Evolutionary conservation across 2,113 vertebrate genomes (phyloP).

Genomic region (Machaerirhynchus nigripectus): DNA sequence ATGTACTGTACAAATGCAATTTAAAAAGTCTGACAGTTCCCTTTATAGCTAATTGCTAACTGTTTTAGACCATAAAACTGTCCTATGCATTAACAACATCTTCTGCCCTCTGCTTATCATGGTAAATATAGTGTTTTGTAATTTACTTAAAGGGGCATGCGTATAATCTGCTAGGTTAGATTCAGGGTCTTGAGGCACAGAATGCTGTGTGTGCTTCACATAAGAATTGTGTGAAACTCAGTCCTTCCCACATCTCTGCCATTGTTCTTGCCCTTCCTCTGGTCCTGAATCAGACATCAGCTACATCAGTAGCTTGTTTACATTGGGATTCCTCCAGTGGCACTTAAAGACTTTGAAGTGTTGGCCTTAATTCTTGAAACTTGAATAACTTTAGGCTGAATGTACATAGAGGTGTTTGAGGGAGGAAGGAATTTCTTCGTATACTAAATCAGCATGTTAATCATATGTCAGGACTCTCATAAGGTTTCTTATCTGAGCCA

Average conservation of each 20-base stretch:
- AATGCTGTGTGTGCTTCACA: neutral
- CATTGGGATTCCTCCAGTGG: neutral
- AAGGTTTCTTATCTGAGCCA: neutral
- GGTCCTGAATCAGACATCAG: neutral
- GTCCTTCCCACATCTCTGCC: neutral
- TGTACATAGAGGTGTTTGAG: neutral
- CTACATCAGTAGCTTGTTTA: neutral
- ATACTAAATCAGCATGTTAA: neutral
- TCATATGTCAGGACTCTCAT: accelerated
- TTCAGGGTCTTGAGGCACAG: neutral
- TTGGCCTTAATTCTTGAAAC: neutral
- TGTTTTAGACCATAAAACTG: neutral
- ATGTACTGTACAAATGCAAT: neutral
- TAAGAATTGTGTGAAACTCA: neutral
- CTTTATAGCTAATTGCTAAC: neutral
- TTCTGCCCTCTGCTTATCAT: neutral
- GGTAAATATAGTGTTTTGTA: neutral
- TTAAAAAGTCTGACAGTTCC: neutral
- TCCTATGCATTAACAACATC: neutral
- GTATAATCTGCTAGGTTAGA: neutral
- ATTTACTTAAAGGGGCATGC: neutral
- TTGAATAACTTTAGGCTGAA: neutral
- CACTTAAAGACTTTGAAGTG: neutral
- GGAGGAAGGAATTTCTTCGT: neutral
- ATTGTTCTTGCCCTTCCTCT: neutral